Base-by-base conservation (phyloP, 2,113 vertebrate species). In the Acanthisitta chloris region DNA sequence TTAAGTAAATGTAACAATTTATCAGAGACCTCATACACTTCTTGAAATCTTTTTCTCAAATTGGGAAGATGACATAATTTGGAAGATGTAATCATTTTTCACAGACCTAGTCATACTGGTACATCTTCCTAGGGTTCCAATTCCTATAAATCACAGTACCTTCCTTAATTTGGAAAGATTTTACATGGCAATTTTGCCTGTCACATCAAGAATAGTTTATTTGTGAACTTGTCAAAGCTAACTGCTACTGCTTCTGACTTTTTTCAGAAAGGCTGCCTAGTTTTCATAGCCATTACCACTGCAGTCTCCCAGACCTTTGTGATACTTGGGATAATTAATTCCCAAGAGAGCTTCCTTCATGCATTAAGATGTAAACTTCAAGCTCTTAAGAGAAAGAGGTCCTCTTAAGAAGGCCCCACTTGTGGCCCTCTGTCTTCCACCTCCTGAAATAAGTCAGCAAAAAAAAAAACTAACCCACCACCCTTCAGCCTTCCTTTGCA, bases 1-100 rank as follows among this genome's bases (percentile, higher is more conserved):
- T 88, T 92, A 92, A 95, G 72, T 74, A 83, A 88, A 84, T 33
- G 38, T 20, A 70, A 45, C 36, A 33, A 82, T 94, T 95, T 49
- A 83, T 88, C 88, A 86, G 76, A 67, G 49, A 73, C 34, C 23
- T 90, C 9, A 2, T 10, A 42, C 9, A 25, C 20, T 43, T 78
- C 55, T 23, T 67, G 28, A 69, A 46, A 42, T 13, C 24, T 64
- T 83, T 64, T 88, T 43, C 80, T 83, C 38, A 66, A 49, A 77
- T 78, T 55, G 33, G 59, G 59, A 83, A 46, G 20, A 77, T 96
- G 86, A 90, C 72, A 26, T 88, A 54, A 81, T 83, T 83, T 86
- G 72, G 17, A 88, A 15, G 8, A 83, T 21, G 14, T 8, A 38
- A 77, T 81, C 36, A 28, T 43, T 10, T 64, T 73, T 54, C 76